Percentiles rank a stretch among this genome's conserved stretches.
phyloP scores from a whole-genome alignment of 2,888 invertebrate genomes.

The Phortica okadai region DNA sequence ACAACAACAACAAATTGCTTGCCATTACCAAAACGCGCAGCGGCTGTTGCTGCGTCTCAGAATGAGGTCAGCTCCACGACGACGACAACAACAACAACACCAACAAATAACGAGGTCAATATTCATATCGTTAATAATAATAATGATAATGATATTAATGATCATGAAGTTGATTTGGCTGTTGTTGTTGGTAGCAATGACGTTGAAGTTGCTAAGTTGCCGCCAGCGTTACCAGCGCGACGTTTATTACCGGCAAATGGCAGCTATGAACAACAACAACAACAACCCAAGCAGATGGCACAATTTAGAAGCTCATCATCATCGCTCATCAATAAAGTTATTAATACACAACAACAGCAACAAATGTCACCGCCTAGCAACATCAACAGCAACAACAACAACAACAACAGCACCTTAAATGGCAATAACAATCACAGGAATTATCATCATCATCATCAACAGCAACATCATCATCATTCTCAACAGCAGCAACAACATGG shows the following conservation, averaged over 20 bases:
- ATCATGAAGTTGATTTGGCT: not conserved
- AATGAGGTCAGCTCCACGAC: conserved; percentile 49
- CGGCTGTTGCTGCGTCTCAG: not conserved
- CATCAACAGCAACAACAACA: conserved; percentile 43
- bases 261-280: conserved; percentile 34
- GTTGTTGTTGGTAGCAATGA: not conserved
- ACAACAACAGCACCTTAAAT: conserved; percentile 25
- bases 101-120: conserved; percentile 25
- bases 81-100: conserved; percentile 40
- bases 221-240: conserved; percentile 69
- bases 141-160: conserved; percentile 17
- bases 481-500: conserved; percentile 36
- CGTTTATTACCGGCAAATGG: conserved; percentile 48
- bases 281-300: conserved; percentile 39
- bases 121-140: not conserved
- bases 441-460: conserved; percentile 41
- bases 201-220: conserved; percentile 44
- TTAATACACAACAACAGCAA: conserved; percentile 50
- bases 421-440: conserved; percentile 17
- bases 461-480: conserved; percentile 43
- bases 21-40: conserved; percentile 28
- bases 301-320: conserved; percentile 33
- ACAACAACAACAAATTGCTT: conserved; percentile 49
- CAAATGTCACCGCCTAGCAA: conserved; percentile 29
- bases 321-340: conserved; percentile 35